Percentiles rank a stretch among this genome's conserved stretches.
Conservation (phyloP, 2,113 vertebrate genomes). For the Esox niger region DNA sequence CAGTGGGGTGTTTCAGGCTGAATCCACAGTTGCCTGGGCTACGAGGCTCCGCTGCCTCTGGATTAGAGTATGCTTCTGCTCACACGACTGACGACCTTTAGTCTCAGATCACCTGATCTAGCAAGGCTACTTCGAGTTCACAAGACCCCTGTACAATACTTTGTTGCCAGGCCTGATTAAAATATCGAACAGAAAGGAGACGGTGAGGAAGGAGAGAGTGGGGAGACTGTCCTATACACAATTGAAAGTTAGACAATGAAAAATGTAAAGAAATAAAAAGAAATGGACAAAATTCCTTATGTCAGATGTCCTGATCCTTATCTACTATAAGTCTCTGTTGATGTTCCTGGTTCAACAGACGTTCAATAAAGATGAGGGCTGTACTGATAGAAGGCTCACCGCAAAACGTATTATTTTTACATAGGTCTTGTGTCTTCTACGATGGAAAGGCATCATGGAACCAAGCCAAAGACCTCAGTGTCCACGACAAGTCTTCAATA, state of each 20-base stretch:
- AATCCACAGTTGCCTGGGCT: slow-evolving; percentile 32
- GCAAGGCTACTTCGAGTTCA: slow-evolving; percentile 35
- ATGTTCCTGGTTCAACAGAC: slow-evolving; percentile 26
- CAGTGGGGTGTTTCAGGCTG: slow-evolving; percentile 48
- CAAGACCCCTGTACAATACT: slow-evolving; percentile 29
- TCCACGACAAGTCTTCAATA: slow-evolving; percentile 28
- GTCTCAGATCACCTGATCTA: slow-evolving; percentile 44
- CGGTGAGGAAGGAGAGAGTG: background rate
- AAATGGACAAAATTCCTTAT: slow-evolving; percentile 11
- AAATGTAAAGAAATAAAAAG: slow-evolving; percentile 1
- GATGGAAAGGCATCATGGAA: slow-evolving; percentile 32
- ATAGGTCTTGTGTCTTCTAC: slow-evolving; percentile 18
- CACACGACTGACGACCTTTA: slow-evolving; percentile 40
- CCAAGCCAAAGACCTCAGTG: slow-evolving; percentile 19
- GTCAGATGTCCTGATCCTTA: slow-evolving; percentile 7
- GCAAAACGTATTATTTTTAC: background rate
- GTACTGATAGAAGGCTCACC: slow-evolving; percentile 5
- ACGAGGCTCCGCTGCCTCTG: background rate
- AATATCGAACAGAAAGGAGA: background rate
- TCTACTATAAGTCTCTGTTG: slow-evolving; percentile 33
- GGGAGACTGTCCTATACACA: background rate
- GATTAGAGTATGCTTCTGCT: slow-evolving; percentile 31
- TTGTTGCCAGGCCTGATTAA: background rate
- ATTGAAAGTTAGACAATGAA: background rate
- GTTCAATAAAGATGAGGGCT: slow-evolving; percentile 43